A percentile compares a stretch with the other conserved stretches of the same genome.
These are phyloP conservation scores for Maconellicoccus hirsutus DNA, from an alignment of 1,140 invertebrate genomes.

Conservation along the genomic window DNA sequence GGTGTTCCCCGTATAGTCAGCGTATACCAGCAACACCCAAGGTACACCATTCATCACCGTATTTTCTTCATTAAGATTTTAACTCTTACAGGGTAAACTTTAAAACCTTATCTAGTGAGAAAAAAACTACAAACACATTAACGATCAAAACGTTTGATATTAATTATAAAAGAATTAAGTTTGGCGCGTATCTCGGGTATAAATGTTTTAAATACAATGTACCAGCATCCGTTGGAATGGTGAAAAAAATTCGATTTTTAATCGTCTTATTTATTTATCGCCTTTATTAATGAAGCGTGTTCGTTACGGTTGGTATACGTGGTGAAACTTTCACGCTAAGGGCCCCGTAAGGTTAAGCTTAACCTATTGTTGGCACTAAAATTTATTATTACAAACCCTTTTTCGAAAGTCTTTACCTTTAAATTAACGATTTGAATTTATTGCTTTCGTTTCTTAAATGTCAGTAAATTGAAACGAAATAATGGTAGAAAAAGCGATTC, in stretches of 20 bases:
- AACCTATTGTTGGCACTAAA: no score
- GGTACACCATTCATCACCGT: background rate
- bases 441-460: no score
- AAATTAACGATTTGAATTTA: no score
- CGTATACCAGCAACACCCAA: no score
- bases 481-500: no score
- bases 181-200: background rate
- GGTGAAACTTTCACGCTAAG: no score
- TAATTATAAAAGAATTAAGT: background rate
- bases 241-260: background rate
- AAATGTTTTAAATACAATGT: background rate
- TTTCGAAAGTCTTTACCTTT: no score
- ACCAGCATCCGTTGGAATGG: no score
- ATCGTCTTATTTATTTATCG: background rate
- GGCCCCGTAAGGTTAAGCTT: no score
- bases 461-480: no score
- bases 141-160: background rate
- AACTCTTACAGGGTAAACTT: background rate
- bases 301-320: background rate
- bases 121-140: background rate
- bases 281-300: background rate
- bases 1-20: no score
- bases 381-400: no score
- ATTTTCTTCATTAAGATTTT: slow-evolving; percentile 6
- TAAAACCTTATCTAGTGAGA: background rate